Evolutionary conservation across 2,888 invertebrate genomes (phyloP).

Genomic region (Enchytraeus crypticus): DNA sequence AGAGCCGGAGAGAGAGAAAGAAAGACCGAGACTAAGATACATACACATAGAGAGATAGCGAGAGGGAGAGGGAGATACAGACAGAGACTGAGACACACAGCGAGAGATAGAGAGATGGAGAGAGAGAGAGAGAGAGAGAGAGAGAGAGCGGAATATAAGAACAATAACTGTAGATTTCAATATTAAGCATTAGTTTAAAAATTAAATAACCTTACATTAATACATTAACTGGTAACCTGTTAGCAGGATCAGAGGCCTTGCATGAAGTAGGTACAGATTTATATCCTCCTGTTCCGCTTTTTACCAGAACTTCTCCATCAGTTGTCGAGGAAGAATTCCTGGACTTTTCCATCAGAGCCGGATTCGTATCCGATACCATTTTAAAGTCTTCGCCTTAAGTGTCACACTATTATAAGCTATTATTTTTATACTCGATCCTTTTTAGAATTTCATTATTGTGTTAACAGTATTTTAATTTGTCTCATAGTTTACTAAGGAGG

Average conservation of each 20-base stretch:
- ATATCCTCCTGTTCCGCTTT: neutral
- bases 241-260: too few species aligned
- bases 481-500: too few species aligned
- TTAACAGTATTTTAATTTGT: too few species aligned
- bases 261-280: conserved; percentile 1
- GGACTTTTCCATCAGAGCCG: too few species aligned
- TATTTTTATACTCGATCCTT: too few species aligned
- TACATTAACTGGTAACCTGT: too few species aligned
- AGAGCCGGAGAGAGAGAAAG: too few species aligned
- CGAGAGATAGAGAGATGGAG: conserved; percentile 19
- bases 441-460: too few species aligned
- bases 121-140: conserved; percentile 9
- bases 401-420: too few species aligned
- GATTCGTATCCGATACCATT: too few species aligned
- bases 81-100: conserved; percentile 9
- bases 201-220: neutral
- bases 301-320: neutral
- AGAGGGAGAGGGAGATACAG: neutral
- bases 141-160: neutral
- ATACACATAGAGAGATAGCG: neutral
- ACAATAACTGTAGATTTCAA: neutral
- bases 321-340: too few species aligned
- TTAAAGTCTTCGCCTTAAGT: too few species aligned
- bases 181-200: neutral
- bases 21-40: neutral